Base-by-base conservation (phyloP, 2,888 invertebrate species). In the Ptychoptera albimana region DNA sequence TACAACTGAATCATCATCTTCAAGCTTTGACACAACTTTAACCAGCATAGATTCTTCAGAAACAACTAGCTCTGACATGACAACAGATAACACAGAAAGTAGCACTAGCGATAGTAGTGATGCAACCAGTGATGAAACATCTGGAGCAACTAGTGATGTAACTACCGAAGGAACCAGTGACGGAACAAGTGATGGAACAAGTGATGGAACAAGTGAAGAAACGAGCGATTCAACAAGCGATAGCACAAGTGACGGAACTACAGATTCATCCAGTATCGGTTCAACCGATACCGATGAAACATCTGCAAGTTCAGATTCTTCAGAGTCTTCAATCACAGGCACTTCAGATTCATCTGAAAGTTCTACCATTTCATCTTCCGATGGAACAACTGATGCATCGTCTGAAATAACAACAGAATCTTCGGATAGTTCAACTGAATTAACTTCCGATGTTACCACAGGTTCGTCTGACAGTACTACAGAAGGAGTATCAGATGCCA, bases 1-100 rank as follows among this genome's bases (percentile, higher is more conserved):
- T 15, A 48, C 50, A 37, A 51, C 54, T 14, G 53, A 52, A 11
- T 47, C 46, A 13, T 50, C 51, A 8, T 49, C 51, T 42, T 52
- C 46, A n/a, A 52, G 43, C 8, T 52, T 53, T n/a, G 49, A 47
- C 13, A 44, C 46, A 15, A 45, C 50, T 15, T 48, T 44, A 16
- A 46, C 53, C n/a, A 48, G 49, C 2, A n/a, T n/a, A n/a, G 53
- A 50, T 29, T 48, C 52, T 9, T 48, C 52, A 41, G 46, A 48
- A 9, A 43, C 44, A 15, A 37, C 51, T 7, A 32, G 9, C 3
- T 11, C n/a, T 11, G n/a, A 9, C 9, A 32, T 9, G 11, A 11
- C 32, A 36, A 36, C 36, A 8, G 36, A 36, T 12, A 9, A 36
- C 12, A 34, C 34, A 6, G n/a, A 10, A 34, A 23, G 23, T 23